Conservation (phyloP, 2,888 invertebrate genomes). For the Charanyca ferruginea region DNA sequence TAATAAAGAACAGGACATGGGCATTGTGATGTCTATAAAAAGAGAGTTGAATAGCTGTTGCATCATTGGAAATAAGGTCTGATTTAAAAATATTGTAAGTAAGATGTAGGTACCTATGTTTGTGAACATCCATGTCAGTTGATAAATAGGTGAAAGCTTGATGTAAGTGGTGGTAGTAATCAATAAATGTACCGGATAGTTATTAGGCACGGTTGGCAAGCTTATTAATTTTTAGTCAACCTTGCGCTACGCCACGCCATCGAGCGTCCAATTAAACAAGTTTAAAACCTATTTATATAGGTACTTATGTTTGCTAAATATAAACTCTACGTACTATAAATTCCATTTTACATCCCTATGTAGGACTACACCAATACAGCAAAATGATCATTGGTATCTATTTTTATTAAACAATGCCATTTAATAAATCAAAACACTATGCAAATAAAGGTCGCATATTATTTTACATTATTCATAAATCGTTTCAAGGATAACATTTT, state of each 20-base stretch:
- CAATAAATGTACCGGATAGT: conserved; percentile 49
- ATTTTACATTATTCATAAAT: conserved; percentile 60
- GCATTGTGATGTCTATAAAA: conserved; percentile 12
- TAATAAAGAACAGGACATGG: conserved; percentile 13
- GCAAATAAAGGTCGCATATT: conserved; percentile 44
- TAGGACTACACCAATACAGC: background rate
- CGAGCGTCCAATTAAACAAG: conserved; percentile 13
- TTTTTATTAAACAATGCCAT: conserved; percentile 21
- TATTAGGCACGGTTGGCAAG: conserved; percentile 39
- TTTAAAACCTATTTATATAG: conserved; percentile 1
- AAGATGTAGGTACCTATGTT: too few species aligned
- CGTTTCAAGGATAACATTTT: conserved; percentile 50
- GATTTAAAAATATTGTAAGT: conserved; percentile 26
- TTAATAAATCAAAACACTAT: conserved; percentile 48
- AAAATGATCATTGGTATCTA: background rate
- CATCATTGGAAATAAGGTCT: conserved; percentile 14
- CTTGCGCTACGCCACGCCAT: conserved; percentile 22
- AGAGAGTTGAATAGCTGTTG: background rate
- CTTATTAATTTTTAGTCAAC: conserved; percentile 52
- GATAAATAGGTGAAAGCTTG: conserved; percentile 49
- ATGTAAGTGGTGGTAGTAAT: conserved; percentile 33
- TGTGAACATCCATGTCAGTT: conserved; percentile 15
- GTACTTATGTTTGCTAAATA: conserved; percentile 10
- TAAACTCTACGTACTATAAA: background rate
- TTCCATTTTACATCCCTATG: background rate